A percentile compares a stretch with the other conserved stretches of the same genome.
phyloP scores from a whole-genome alignment of 2,113 vertebrate species.

The Lepus europaeus region DNA sequence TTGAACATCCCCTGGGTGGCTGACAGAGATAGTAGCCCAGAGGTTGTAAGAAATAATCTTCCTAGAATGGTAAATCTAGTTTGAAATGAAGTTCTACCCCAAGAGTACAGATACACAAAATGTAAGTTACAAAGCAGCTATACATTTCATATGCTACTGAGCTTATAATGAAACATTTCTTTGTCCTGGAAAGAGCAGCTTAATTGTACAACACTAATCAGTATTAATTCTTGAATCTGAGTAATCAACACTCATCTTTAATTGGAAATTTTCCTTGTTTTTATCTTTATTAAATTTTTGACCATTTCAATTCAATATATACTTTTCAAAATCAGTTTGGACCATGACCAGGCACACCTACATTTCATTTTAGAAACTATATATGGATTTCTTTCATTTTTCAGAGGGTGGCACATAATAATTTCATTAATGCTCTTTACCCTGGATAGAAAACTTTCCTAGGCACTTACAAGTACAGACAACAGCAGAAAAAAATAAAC shows the following conservation, averaged over 20 bases:
- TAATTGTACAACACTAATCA: conserved; percentile 54
- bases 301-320: conserved; percentile 70
- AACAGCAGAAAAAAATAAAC: conserved; percentile 52
- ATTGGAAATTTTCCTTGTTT: conserved; percentile 61
- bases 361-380: conserved; percentile 75
- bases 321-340: conserved; percentile 76
- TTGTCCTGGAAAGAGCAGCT: conserved; percentile 40
- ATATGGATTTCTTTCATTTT: conserved; percentile 76
- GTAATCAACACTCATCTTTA: conserved; percentile 72
- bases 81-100: not conserved
- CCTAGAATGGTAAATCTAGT: not conserved
- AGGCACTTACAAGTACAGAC: conserved; percentile 32
- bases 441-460: conserved; percentile 53
- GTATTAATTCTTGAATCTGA: conserved; percentile 65
- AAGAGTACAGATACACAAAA: not conserved
- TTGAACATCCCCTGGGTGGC: not conserved
- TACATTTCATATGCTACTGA: not conserved
- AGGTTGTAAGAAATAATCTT: not conserved
- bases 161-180: not conserved
- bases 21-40: not conserved
- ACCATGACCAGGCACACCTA: conserved; percentile 68
- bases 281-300: conserved; percentile 70
- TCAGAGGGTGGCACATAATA: conserved; percentile 69
- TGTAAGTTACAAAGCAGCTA: not conserved
- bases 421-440: conserved; percentile 74